phyloP scores from a whole-genome alignment of 1,140 invertebrate genomes.

The Pygmarrhopalites habei region DNA sequence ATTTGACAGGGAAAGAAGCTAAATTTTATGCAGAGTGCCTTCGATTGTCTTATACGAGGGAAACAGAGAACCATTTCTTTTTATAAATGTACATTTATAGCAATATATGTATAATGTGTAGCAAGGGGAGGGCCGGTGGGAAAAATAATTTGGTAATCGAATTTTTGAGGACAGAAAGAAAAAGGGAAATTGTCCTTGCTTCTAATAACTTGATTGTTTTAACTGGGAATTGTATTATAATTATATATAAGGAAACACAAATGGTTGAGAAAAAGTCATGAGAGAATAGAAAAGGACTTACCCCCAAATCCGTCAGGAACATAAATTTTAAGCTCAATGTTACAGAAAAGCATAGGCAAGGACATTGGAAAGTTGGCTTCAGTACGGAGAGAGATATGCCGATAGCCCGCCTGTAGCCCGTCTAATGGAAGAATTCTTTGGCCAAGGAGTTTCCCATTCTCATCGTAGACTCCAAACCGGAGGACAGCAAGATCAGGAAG shows the following conservation, averaged over 20 bases:
- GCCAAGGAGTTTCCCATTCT: constrained; percentile 92
- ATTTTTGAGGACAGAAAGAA: no score
- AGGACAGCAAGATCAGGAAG: constrained; percentile 95
- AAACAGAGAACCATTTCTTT: no score
- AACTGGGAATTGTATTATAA: no score
- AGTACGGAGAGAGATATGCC: constrained; percentile 93
- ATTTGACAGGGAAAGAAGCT: neutral
- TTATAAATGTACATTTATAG: no score
- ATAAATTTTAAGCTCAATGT: constrained; percentile 99
- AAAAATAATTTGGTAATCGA: no score
- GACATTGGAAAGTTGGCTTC: constrained; percentile 99
- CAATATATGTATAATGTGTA: no score
- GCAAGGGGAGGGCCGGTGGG: no score
- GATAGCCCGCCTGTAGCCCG: constrained; percentile 92
- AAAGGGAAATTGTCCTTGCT: no score
- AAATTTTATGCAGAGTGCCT: neutral
- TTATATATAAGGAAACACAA: no score
- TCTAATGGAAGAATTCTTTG: constrained; percentile 96
- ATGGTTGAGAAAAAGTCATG: constrained; percentile 1
- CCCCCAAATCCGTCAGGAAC: constrained; percentile 98
- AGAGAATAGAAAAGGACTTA: constrained; percentile 43
- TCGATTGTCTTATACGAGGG: neutral
- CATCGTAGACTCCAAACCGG: constrained; percentile 97
- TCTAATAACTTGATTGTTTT: no score
- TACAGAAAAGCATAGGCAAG: constrained; percentile 96